These are phyloP conservation scores for Elymnias hypermnestra DNA, from an alignment of 1,140 invertebrate genomes.

Conservation along the genomic window DNA sequence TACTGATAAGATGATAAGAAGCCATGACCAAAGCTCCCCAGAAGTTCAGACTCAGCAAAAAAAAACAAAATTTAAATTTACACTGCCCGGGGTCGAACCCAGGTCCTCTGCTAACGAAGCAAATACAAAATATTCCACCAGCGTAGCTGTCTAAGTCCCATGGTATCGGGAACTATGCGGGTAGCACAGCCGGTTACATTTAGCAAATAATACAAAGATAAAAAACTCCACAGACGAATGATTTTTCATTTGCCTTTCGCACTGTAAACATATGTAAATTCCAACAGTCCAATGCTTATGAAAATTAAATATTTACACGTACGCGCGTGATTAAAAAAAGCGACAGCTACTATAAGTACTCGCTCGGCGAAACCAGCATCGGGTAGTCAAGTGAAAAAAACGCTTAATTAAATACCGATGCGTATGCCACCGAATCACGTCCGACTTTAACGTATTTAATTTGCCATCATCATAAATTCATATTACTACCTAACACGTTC, in stretches of 20 bases:
- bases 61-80: too few relatives aligned
- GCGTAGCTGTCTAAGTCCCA: too few relatives aligned
- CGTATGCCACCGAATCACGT: conserved; percentile 50
- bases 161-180: too few relatives aligned
- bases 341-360: conserved; percentile 25
- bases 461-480: conserved; percentile 62
- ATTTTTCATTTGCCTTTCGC: conserved; percentile 17
- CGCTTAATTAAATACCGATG: conserved; percentile 58
- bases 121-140: too few relatives aligned
- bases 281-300: conserved; percentile 21
- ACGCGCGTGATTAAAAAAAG: conserved; percentile 21
- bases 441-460: conserved; percentile 42
- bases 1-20: too few relatives aligned
- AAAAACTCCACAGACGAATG: neutral
- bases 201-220: too few relatives aligned
- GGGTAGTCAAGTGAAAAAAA: conserved; percentile 47
- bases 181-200: too few relatives aligned
- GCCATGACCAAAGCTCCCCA: too few relatives aligned
- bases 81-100: too few relatives aligned
- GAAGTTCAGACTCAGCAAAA: too few relatives aligned
- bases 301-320: conserved; percentile 29
- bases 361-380: conserved; percentile 31
- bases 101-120: too few relatives aligned
- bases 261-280: conserved; percentile 18
- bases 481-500: conserved; percentile 22